Evolutionary conservation across 2,888 invertebrate genomes (phyloP).

Genomic region (Ptycholaimellus sp.): DNA sequence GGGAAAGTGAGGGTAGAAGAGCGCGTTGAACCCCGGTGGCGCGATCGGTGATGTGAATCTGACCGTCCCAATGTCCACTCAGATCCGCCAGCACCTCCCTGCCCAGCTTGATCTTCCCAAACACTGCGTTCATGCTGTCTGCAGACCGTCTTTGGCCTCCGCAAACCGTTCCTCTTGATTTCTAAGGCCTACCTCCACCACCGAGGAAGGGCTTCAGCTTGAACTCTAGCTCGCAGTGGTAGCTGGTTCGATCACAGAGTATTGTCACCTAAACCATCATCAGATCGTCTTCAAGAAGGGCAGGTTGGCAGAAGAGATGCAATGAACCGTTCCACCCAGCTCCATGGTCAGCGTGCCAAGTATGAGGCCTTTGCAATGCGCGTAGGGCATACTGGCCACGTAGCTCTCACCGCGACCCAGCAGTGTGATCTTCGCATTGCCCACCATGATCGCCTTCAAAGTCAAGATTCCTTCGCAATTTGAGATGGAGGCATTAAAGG

Average conservation of each 20-base stretch:
- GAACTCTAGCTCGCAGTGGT: slow-evolving; percentile 62
- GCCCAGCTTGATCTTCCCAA: slow-evolving; percentile 59
- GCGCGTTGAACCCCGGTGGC: slow-evolving; percentile 44
- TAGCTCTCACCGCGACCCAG: slow-evolving; percentile 68
- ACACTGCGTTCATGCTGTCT: too few species aligned
- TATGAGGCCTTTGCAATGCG: slow-evolving; percentile 79
- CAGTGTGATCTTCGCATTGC: slow-evolving; percentile 48
- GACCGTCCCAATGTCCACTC: slow-evolving; percentile 75
- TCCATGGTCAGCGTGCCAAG: slow-evolving; percentile 84
- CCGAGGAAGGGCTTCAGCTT: slow-evolving; percentile 51
- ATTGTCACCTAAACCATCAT: slow-evolving; percentile 13
- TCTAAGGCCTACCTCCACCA: too few species aligned
- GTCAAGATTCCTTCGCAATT: too few species aligned
- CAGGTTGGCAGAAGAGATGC: too few species aligned
- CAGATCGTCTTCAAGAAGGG: too few species aligned
- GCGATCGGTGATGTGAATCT: slow-evolving; percentile 56
- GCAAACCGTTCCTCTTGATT: too few species aligned
- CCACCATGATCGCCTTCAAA: slow-evolving; percentile 76
- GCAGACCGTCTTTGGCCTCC: too few species aligned
- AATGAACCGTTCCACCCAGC: slow-evolving; percentile 57
- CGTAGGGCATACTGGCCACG: slow-evolving; percentile 67
- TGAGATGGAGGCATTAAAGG: too few species aligned
- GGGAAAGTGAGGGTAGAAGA: too few species aligned
- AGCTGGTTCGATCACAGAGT: slow-evolving; percentile 44
- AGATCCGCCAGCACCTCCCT: slow-evolving; percentile 61